Conservation (phyloP, 2,113 vertebrate species). For the Xiphophorus couchianus region DNA sequence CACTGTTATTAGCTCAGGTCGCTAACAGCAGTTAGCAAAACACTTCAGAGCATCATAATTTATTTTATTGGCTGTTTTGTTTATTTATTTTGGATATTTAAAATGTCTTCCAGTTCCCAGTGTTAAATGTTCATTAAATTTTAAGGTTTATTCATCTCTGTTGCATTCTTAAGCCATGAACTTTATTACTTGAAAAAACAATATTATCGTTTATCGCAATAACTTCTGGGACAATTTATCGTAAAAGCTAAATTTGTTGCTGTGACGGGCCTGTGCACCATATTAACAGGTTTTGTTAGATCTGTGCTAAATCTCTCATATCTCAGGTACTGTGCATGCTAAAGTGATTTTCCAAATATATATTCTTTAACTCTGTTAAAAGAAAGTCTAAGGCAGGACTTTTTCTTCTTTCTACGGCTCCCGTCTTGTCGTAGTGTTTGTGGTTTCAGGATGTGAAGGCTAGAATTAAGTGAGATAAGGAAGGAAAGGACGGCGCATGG, state of each 20-base stretch:
- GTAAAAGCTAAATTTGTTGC: too few species aligned
- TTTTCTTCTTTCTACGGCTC: not conserved
- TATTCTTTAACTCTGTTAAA: not conserved
- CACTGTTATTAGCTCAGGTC: not conserved
- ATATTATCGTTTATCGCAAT: too few species aligned
- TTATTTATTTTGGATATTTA: too few species aligned
- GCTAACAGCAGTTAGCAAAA: not conserved
- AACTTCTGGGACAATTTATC: too few species aligned
- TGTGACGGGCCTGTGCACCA: too few species aligned
- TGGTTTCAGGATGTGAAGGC: not conserved
- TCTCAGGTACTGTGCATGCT: not conserved
- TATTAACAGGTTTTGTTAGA: not conserved
- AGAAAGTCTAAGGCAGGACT: not conserved
- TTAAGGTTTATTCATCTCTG: too few species aligned
- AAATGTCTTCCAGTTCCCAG: too few species aligned
- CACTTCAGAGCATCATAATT: too few species aligned
- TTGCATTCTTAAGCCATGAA: too few species aligned
- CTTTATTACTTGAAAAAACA: too few species aligned
- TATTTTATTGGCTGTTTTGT: too few species aligned
- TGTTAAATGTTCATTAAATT: too few species aligned
- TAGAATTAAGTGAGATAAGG: conserved; percentile 28
- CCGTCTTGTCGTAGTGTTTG: not conserved
- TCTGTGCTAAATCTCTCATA: not conserved
- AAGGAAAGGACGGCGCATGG: conserved; percentile 20
- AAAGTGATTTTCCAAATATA: not conserved